Evolutionary conservation across 2,888 invertebrate species (phyloP).

Genomic region (Quadroppia sp.): DNA sequence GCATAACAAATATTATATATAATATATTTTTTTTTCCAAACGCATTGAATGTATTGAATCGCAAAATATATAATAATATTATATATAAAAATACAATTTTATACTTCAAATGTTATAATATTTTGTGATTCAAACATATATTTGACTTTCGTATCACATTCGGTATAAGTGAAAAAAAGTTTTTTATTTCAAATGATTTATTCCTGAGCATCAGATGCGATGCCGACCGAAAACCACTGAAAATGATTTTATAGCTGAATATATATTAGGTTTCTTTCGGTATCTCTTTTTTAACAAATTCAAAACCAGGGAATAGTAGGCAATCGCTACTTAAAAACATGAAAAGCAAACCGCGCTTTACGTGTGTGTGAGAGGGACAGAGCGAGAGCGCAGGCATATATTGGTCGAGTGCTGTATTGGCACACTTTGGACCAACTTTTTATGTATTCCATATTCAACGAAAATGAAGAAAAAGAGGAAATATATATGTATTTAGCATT

Average conservation of each 20-base stretch:
- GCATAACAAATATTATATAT: neutral
- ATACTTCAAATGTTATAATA: neutral
- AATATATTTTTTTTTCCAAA: no score
- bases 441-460: constrained; percentile 13
- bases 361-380: neutral
- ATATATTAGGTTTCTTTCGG: constrained; percentile 25
- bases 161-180: neutral
- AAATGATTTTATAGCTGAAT: constrained; percentile 2
- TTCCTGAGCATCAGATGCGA: constrained; percentile 8
- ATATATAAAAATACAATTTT: constrained; percentile 4
- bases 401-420: neutral
- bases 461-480: neutral
- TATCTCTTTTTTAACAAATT: constrained; percentile 8
- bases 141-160: constrained; percentile 31
- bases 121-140: constrained; percentile 16
- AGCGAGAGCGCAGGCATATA: neutral
- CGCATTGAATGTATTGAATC: constrained; percentile 23
- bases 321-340: neutral
- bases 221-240: neutral
- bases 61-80: neutral
- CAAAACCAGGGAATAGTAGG: neutral
- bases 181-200: neutral
- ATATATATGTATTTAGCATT: neutral
- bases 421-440: neutral
- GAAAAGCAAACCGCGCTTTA: constrained; percentile 24